Conservation (phyloP, 2,113 vertebrate genomes). For the Porphyrio hochstetteri region DNA sequence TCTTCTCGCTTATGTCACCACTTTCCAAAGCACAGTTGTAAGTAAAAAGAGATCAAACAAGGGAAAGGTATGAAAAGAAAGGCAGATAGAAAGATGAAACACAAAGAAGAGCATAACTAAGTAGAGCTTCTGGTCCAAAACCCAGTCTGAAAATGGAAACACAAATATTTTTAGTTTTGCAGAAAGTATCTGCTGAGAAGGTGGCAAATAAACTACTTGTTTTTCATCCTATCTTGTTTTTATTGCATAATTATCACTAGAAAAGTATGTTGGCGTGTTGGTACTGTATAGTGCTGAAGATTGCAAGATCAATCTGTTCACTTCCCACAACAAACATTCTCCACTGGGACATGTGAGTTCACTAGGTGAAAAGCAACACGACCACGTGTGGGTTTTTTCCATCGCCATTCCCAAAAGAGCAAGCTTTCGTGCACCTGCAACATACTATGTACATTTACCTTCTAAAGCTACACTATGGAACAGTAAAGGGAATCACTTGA, state of each 20-base stretch:
- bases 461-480: not conserved
- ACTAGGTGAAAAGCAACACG: not conserved
- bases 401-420: not conserved
- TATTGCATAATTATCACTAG: not conserved
- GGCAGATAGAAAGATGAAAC: not conserved
- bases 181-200: not conserved
- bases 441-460: not conserved
- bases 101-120: not conserved
- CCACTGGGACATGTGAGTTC: not conserved
- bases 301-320: not conserved
- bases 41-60: not conserved
- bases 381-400: accelerated
- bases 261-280: not conserved
- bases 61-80: not conserved
- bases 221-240: not conserved
- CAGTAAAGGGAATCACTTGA: not conserved
- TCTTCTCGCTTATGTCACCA: not conserved
- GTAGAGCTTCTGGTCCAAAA: not conserved
- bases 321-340: not conserved
- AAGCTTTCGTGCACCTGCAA: not conserved
- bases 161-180: not conserved
- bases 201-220: not conserved
- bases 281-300: not conserved
- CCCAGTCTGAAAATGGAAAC: not conserved
- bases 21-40: not conserved